Evolutionary conservation across 2,113 vertebrate species (phyloP), one percentile per base, ranked within the genome.

Genomic region (Antechinus stuartii): DNA sequence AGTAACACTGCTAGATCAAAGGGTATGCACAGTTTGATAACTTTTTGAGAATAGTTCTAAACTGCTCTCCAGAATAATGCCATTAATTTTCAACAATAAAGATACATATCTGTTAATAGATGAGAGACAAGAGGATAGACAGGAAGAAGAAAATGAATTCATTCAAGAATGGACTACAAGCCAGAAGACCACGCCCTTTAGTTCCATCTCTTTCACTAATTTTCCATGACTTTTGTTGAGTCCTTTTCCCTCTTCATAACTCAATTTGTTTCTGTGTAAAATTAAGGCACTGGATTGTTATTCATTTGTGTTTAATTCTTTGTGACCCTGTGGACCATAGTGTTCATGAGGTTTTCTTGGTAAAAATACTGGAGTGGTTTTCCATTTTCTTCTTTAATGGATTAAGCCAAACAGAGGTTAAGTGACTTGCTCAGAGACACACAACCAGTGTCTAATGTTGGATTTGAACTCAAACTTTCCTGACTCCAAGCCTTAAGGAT

Each of bases 71-170:
- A 49, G 49, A 49, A 49, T 49, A 49, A 49, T 49, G 49, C 49
- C 49, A 49, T 49, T 49, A 6, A 4, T 54, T 92, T 49, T 11
- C 90, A 94, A 0, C 11, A n/a, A 92, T 0, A 1, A 14, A 4
- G 30, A 46, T 92, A 94, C 55, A 92, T 94, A 95, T 89, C 93
- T 57, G 93, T 94, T n/a, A n/a, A n/a, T 35, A 89, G 93, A 93
- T 50, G 96, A 95, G 24, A 56, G 57, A 90, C 23, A 30, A 92
- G 94, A 92, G 76, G 35, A 57, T 84, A 90, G 7, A 53, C 9
- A 90, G 57, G 61, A 35, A 68, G 54, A 91, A 89, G 54, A 68
- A 84, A 42, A 84, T 22, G 16, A 42, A 84, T n/a, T 76, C 16
- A 42, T 42, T 42, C n/a, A 42, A 42, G 68, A 16, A 84, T 84